Base-by-base conservation (phyloP, 1,140 invertebrate species). In the Lepidotrigona ventralis region DNA sequence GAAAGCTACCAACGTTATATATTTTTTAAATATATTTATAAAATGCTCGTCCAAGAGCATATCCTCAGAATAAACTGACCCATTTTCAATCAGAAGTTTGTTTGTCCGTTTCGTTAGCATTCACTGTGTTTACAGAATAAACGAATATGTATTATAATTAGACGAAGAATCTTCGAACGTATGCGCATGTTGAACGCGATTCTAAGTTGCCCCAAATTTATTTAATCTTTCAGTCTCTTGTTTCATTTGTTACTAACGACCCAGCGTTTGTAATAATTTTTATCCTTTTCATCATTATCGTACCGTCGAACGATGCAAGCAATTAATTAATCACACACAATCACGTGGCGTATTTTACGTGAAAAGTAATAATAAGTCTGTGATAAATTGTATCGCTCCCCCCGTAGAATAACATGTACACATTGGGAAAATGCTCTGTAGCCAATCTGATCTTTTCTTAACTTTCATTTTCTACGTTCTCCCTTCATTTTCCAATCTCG, bases 331-430 rank as follows among this genome's bases (percentile, higher is more conserved):
- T 23, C 12, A 33, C 23, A 69, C 14, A 46, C 17, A 33, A 33
- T 33, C 33, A 51, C 6, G 8, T 71, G 17, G 2, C 17, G 17
- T n/a, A 19, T 17, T n/a, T 46, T 26, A 2, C 17, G 1, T 1
- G 0, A 69, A 2, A 26, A 19, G 51, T 29, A 66, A 64, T 26
- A 64, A 64, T 15, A n/a, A n/a, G 26, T 4, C n/a, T 26, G 26
- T 33, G n/a, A 51, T n/a, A 70, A 69, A n/a, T 39, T 39, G 3
- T 8, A 51, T 11, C 5, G 23, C 15, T 51, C 33, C 33, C 33
- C 26, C 0, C 23, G n/a, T 76, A 29, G 58, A 51, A 19, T 46
- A 76, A 75, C 73, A 75, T 75, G 73, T 76, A 76, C 74, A 76
- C 74, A 64, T 63, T 76, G 9, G 73, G 23, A 71, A 53, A 71